Evolutionary conservation across 2,888 invertebrate genomes (phyloP), one percentile per base, ranked within the genome.

Genomic region (Xanthostigma xanthostigma): DNA sequence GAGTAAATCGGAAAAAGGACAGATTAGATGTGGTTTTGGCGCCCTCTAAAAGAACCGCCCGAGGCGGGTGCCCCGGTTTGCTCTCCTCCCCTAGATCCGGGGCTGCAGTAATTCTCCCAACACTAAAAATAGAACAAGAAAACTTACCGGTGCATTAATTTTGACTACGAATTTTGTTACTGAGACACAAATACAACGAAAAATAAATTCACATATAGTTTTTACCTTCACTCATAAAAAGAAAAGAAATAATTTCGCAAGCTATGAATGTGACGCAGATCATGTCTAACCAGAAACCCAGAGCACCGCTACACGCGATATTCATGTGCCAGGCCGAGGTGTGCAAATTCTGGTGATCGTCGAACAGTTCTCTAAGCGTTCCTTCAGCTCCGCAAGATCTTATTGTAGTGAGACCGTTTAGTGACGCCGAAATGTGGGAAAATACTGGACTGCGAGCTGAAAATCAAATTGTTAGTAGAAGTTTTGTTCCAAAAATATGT

Each of bases 381-480:
- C 58, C 54, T 54, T 70, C 62, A 12, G 63, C 64, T 9, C 58
- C 55, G 52, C 66, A 70, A 5, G 71, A 69, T 45, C 73, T 61
- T 10, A 75, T 69, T 2, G 72, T 68, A 41, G 69, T 62, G 8
- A 75, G 61, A 8, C 75, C 75, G 51, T 70, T 61, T 38, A 75
- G 59, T 1, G 70, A 66, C 39, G 72, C 63, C 49, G 68, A 68
- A 33, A 76, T 63, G 59, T 74, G 69, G 8, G 70, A 66, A 56
- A 68, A 72, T 9, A 71, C 64, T 2, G 72, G 72, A 53, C 69
- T 68, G 38, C 70, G 63, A 27, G 68, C 70, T 71, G 41, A n/a
- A 45, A 27, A 27, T 6, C 3, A 27, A 27, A 6, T 27, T 27
- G n/a, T n/a, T n/a, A n/a, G n/a, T n/a, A n/a, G n/a, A n/a, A n/a